Conservation (phyloP, 1,140 invertebrate genomes). For the Sycophila sp. region DNA sequence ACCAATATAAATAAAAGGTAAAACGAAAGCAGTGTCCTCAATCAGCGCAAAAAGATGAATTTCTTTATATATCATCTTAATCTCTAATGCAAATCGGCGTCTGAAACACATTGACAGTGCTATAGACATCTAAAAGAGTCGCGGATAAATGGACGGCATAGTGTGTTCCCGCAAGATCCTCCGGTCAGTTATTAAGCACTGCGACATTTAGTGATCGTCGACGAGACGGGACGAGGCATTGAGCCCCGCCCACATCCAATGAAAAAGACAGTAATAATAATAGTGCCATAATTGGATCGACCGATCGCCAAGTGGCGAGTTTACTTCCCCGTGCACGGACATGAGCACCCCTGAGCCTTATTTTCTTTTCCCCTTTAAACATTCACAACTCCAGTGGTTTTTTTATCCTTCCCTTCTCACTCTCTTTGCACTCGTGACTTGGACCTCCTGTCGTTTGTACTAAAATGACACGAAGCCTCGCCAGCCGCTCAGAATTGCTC, state of each 20-base stretch:
- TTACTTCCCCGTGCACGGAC: slow-evolving; percentile 29
- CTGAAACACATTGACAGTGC: slow-evolving; percentile 27
- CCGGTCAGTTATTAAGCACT: slow-evolving; percentile 45
- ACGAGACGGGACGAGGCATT: background rate
- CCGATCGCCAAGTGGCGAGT: slow-evolving; percentile 40
- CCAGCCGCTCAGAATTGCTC: slow-evolving; percentile 20
- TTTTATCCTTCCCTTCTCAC: background rate
- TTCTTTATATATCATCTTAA: slow-evolving; percentile 15
- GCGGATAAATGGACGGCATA: slow-evolving; percentile 59
- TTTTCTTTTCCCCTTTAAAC: no score
- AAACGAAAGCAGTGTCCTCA: no score
- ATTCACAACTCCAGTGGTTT: background rate
- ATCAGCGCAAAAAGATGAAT: background rate
- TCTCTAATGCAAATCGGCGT: slow-evolving; percentile 18
- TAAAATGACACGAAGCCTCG: background rate
- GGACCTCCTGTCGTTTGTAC: background rate
- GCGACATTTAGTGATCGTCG: slow-evolving; percentile 40
- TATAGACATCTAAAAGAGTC: slow-evolving; percentile 51
- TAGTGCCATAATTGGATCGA: slow-evolving; percentile 32
- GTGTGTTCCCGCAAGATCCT: slow-evolving; percentile 62
- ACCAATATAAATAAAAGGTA: no score
- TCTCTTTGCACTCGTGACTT: background rate
- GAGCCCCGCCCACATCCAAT: background rate
- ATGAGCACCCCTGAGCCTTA: slow-evolving; percentile 23
- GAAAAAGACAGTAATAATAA: slow-evolving; percentile 29